Evolutionary conservation across 2,113 vertebrate species (phyloP).

Genomic region (Noturus placidus): DNA sequence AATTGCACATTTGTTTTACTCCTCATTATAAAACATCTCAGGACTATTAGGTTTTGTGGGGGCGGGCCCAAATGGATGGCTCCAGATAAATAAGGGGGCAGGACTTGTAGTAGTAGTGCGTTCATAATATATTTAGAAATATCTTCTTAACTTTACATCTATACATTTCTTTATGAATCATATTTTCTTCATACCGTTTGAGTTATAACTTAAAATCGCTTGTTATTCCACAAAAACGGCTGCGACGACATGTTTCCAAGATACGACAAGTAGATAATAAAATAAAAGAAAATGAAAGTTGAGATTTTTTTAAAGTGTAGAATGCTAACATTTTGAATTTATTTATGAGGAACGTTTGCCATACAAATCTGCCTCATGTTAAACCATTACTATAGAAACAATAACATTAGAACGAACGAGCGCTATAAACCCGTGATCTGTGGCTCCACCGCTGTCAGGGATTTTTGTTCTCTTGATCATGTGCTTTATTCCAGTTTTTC

Average conservation of each 20-base stretch:
- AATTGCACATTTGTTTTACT: not conserved
- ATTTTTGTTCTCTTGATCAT: too few species aligned
- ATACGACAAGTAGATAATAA: not conserved
- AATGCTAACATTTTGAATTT: not conserved
- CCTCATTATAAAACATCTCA: not conserved
- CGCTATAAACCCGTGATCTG: not conserved
- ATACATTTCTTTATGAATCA: not conserved
- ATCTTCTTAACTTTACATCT: not conserved
- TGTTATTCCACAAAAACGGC: not conserved
- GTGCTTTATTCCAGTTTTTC: too few species aligned
- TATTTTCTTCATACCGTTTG: not conserved
- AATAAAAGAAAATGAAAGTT: too few species aligned
- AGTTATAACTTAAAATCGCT: not conserved
- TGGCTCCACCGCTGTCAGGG: not conserved
- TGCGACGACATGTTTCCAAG: not conserved
- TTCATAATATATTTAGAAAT: not conserved
- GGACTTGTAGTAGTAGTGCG: not conserved
- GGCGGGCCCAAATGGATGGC: not conserved
- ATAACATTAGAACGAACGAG: not conserved
- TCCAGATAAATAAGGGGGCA: not conserved
- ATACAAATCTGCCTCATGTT: not conserved
- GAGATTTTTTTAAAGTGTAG: too few species aligned
- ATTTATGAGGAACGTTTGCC: not conserved
- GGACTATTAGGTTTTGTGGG: not conserved
- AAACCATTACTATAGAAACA: not conserved